Evolutionary conservation across 2,888 invertebrate species (phyloP).

Genomic region (Caenorhabditis doughertyi): DNA sequence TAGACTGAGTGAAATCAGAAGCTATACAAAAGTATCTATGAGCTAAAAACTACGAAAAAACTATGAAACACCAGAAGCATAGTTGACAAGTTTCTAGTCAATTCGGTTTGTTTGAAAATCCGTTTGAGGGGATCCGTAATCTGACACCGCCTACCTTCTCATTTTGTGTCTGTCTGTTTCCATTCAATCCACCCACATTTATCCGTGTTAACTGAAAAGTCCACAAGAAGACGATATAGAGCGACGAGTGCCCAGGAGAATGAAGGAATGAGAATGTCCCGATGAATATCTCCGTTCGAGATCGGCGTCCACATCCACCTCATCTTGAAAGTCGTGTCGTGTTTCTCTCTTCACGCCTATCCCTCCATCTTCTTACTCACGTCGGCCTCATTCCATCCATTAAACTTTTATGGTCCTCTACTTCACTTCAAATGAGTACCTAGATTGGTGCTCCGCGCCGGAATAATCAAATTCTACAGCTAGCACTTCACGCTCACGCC

Average conservation of each 20-base stretch:
- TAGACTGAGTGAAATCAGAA: too few species aligned
- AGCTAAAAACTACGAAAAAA: slow-evolving; percentile 15
- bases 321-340: slow-evolving; percentile 52
- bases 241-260: slow-evolving; percentile 17
- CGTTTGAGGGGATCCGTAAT: slow-evolving; percentile 29
- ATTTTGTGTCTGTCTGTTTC: slow-evolving; percentile 32
- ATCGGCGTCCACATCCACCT: slow-evolving; percentile 58
- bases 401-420: slow-evolving; percentile 61
- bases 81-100: background rate
- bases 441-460: slow-evolving; percentile 19
- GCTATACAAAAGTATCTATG: too few species aligned
- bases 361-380: slow-evolving; percentile 14
- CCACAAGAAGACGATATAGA: slow-evolving; percentile 37
- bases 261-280: slow-evolving; percentile 31
- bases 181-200: slow-evolving; percentile 30
- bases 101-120: slow-evolving; percentile 13
- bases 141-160: slow-evolving; percentile 41
- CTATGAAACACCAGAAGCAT: background rate
- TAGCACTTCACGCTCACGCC: slow-evolving; percentile 37
- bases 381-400: slow-evolving; percentile 56
- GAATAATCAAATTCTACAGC: slow-evolving; percentile 44
- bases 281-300: slow-evolving; percentile 62
- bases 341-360: slow-evolving; percentile 37
- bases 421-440: slow-evolving; percentile 27
- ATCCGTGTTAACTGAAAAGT: slow-evolving; percentile 52